Conservation (phyloP, 1,140 invertebrate genomes). For the Aphelenchoides fujianensis region DNA sequence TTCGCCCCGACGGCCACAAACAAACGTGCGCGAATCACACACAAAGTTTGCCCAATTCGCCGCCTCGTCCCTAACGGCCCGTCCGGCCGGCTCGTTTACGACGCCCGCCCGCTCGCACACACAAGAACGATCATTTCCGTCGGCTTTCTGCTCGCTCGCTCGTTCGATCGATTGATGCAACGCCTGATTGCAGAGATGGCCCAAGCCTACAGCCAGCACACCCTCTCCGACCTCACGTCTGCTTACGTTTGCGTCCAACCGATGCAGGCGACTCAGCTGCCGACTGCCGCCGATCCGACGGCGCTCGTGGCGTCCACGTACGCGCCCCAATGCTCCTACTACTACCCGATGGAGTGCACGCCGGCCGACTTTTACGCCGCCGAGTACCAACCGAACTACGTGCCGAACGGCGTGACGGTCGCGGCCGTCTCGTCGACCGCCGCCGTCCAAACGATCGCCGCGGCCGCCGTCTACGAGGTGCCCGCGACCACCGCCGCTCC, state of each 20-base stretch:
- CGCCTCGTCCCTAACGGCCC: too few species aligned
- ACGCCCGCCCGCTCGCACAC: too few species aligned
- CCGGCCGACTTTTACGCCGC: conserved; percentile 3
- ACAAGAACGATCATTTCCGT: too few species aligned
- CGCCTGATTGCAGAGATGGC: conserved; percentile 4
- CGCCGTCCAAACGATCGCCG: not conserved
- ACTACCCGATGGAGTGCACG: not conserved
- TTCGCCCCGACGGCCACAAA: conserved; percentile 6
- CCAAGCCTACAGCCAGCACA: not conserved
- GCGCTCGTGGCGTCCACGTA: not conserved
- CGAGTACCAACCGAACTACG: conserved; percentile 11
- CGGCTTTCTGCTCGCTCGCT: too few species aligned
- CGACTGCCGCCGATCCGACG: not conserved
- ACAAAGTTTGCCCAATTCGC: not conserved
- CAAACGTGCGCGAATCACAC: not conserved
- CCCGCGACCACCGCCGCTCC: not conserved
- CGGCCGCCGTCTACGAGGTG: not conserved
- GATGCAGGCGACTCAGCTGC: not conserved
- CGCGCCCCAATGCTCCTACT: not conserved
- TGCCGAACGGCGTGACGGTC: not conserved
- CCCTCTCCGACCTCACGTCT: not conserved
- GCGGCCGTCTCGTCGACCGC: not conserved
- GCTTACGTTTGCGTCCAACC: conserved; percentile 15
- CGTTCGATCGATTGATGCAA: not conserved
- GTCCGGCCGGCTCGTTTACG: too few species aligned